Base-by-base conservation (phyloP, 1,140 invertebrate species). In the Oreohelix idahoensis region DNA sequence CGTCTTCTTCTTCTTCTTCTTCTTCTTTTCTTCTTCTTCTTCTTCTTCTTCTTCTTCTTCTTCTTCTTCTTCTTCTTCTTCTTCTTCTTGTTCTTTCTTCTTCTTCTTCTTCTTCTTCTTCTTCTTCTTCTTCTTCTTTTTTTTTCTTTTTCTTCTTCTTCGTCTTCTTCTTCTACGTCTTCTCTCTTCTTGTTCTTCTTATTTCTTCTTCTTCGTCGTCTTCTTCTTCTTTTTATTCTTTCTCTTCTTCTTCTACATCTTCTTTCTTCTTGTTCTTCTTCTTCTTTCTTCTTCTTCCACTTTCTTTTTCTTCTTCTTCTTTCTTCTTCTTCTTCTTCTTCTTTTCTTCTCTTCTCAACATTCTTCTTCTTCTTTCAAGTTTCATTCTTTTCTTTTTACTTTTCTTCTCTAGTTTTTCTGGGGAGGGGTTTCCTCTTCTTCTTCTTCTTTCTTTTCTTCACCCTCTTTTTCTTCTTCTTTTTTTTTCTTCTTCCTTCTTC, bases 351-450 rank as follows among this genome's bases (percentile, higher is more conserved):
- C n/a, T 58, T n/a, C n/a, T 58, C 53, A 17, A 17, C 53, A 17
- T 58, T n/a, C n/a, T 58, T n/a, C n/a, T n/a, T n/a, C n/a, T n/a
- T n/a, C n/a, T n/a, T n/a, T n/a, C n/a, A n/a, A n/a, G n/a, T n/a
- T n/a, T n/a, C n/a, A 20, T 15, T 70, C 69, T 70, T 70, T 35
- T 35, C 29, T 38, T 74, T 74, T 42, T n/a, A n/a, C 39, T 74
- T 42, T 74, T 13, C 69, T 70, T 32, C 69, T 32, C 32, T 35
- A 13, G 15, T 29, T 70, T 70, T 35, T 70, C 29, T 17, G 23
- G 35, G 10, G 23, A 20, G 8, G 35, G 35, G 5, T 39, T 42
- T n/a, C n/a, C n/a, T n/a, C n/a, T n/a, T n/a, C n/a, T n/a, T n/a
- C n/a, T n/a, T n/a, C n/a, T n/a, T n/a, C n/a, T n/a, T n/a, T n/a